These are phyloP conservation scores for Actinemys pallida DNA, from an alignment of 2,113 vertebrate species.

Conservation along the genomic window DNA sequence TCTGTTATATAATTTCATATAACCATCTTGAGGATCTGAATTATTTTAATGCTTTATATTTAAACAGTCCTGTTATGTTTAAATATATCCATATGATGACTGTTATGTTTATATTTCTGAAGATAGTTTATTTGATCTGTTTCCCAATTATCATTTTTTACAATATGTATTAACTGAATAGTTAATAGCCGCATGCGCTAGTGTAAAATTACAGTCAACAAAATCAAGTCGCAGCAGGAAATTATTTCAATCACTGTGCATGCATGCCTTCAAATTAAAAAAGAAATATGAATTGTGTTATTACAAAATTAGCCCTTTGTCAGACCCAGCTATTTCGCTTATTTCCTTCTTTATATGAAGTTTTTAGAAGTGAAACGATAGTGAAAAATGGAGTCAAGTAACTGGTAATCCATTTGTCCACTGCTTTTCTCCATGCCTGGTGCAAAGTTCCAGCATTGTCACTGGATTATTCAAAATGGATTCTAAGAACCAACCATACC, in stretches of 20 bases:
- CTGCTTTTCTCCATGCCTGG: not conserved
- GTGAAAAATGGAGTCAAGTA: not conserved
- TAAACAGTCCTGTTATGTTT: not conserved
- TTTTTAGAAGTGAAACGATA: not conserved
- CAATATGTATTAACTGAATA: not conserved
- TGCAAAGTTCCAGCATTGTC: not conserved
- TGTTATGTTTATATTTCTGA: not conserved
- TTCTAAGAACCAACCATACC: not conserved
- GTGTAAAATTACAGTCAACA: not conserved
- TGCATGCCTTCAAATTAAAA: not conserved
- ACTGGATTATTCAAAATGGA: not conserved
- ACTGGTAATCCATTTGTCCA: conserved; percentile 10
- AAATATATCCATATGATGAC: not conserved
- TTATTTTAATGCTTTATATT: not conserved
- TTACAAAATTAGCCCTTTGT: accelerated
- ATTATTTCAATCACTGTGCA: not conserved
- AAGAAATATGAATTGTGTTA: not conserved
- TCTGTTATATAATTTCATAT: not conserved
- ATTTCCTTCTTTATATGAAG: not conserved
- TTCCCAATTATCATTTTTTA: not conserved
- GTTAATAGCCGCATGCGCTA: not conserved
- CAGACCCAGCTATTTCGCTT: not conserved
- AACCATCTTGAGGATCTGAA: not conserved
- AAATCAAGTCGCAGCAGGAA: not conserved
- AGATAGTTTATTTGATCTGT: accelerated